These are phyloP conservation scores for Thalassarche chlororhynchos DNA, from an alignment of 2,113 vertebrate species.

Conservation along the genomic window DNA sequence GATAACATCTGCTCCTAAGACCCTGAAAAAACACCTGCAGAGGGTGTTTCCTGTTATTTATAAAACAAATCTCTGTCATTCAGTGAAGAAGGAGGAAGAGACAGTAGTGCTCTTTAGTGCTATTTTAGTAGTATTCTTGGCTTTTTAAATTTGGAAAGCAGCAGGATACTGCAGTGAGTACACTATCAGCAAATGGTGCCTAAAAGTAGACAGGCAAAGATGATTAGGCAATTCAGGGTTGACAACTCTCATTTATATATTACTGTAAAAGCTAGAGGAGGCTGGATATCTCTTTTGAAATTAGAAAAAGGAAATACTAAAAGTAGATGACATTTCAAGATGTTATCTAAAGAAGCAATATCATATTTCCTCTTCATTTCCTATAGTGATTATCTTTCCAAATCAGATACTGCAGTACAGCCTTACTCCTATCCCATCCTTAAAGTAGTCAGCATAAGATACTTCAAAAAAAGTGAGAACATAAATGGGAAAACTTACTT, in stretches of 20 bases:
- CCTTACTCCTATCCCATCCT: not conserved
- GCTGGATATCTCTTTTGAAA: not conserved
- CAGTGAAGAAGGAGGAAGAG: not conserved
- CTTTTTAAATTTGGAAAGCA: constrained; percentile 27
- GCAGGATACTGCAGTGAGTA: not conserved
- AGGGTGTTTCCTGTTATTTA: not conserved
- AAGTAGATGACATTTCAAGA: not conserved
- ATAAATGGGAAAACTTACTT: not conserved
- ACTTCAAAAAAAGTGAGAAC: not conserved
- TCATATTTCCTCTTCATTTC: not conserved
- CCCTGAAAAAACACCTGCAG: not conserved
- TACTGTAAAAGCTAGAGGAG: not conserved
- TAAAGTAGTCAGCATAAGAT: not conserved
- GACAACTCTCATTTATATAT: not conserved
- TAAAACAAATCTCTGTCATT: not conserved
- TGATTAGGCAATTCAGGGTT: not conserved
- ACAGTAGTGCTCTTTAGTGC: not conserved
- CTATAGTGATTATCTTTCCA: not conserved
- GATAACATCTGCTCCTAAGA: not conserved
- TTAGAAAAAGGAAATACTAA: not conserved
- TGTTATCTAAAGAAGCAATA: not conserved
- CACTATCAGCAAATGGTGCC: not conserved
- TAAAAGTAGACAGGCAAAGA: constrained; percentile 3
- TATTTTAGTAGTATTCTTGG: not conserved
- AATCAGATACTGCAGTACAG: not conserved